Percentiles rank a stretch among this genome's conserved stretches.
phyloP scores from a whole-genome alignment of 35 echinoderm and acorn worm species.

The Ptychodera flava region DNA sequence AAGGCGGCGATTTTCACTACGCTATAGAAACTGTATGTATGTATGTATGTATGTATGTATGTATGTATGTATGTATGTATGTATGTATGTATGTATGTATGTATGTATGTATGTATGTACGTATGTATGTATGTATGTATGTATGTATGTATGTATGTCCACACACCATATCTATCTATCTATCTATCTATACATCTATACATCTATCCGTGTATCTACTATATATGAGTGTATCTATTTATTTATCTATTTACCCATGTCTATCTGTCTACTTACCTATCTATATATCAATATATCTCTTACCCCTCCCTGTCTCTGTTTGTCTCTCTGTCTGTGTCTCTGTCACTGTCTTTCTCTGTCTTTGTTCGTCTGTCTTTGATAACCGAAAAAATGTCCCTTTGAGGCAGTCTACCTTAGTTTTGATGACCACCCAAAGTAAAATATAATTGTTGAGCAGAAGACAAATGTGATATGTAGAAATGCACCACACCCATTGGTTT shows the following conservation, averaged over 20 bases:
- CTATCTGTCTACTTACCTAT: not conserved
- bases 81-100: not conserved
- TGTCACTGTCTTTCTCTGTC: too few relatives aligned
- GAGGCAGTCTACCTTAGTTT: too few relatives aligned
- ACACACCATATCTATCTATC: not conserved
- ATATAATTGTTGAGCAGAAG: too few relatives aligned
- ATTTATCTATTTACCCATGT: not conserved
- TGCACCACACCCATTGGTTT: too few relatives aligned
- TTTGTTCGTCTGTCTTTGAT: too few relatives aligned
- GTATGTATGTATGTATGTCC: not conserved
- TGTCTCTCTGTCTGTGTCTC: too few relatives aligned
- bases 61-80: not conserved
- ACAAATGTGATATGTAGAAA: too few relatives aligned
- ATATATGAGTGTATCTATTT: not conserved
- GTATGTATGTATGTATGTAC: not conserved
- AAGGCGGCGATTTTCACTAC: too few relatives aligned
- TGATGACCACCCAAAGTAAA: too few relatives aligned
- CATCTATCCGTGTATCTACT: not conserved
- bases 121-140: constrained; percentile 2
- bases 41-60: not conserved
- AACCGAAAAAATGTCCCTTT: too few relatives aligned
- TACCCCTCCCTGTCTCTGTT: not conserved
- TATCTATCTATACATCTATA: not conserved
- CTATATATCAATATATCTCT: not conserved
- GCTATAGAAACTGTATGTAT: not conserved